A percentile compares a stretch with the other conserved stretches of the same genome.
These are phyloP conservation scores for Phocoena phocoena DNA, from an alignment of 2,113 vertebrate genomes.

Conservation along the genomic window DNA sequence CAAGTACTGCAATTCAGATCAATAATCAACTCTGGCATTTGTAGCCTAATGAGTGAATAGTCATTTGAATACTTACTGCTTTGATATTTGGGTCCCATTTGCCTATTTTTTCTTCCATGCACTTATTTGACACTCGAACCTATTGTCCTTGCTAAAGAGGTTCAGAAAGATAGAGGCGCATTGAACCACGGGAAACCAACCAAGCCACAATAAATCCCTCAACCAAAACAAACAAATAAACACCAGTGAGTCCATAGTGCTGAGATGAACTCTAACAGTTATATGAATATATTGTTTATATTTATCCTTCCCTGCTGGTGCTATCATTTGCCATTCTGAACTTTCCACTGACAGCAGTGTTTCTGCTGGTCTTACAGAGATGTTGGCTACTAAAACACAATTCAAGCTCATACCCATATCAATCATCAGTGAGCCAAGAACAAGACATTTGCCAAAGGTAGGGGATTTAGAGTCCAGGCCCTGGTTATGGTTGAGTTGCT, in stretches of 20 bases:
- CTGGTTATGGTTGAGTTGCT: neutral
- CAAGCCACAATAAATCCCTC: conserved; percentile 49
- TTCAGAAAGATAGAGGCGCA: conserved; percentile 31
- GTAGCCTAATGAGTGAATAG: neutral
- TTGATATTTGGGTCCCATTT: neutral
- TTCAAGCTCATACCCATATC: neutral
- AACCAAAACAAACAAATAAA: conserved; percentile 11
- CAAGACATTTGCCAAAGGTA: conserved; percentile 38
- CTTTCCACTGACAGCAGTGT: conserved; percentile 50
- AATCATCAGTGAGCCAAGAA: conserved; percentile 6
- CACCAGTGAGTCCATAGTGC: neutral
- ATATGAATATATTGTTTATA: conserved; percentile 61
- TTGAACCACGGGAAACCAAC: conserved; percentile 18
- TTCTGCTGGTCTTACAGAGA: conserved; percentile 50
- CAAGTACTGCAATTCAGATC: conserved; percentile 6
- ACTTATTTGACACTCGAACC: neutral
- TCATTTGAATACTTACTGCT: neutral
- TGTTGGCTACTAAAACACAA: conserved; percentile 39
- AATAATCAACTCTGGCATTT: conserved; percentile 41
- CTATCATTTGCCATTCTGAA: conserved; percentile 47
- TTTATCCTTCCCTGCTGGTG: conserved; percentile 47
- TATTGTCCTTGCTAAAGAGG: conserved; percentile 41
- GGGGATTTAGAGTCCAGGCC: neutral
- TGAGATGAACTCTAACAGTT: conserved; percentile 41
- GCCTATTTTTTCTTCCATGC: neutral